These are phyloP conservation scores for Lepus europaeus DNA, from an alignment of 2,113 vertebrate species.

Conservation along the genomic window DNA sequence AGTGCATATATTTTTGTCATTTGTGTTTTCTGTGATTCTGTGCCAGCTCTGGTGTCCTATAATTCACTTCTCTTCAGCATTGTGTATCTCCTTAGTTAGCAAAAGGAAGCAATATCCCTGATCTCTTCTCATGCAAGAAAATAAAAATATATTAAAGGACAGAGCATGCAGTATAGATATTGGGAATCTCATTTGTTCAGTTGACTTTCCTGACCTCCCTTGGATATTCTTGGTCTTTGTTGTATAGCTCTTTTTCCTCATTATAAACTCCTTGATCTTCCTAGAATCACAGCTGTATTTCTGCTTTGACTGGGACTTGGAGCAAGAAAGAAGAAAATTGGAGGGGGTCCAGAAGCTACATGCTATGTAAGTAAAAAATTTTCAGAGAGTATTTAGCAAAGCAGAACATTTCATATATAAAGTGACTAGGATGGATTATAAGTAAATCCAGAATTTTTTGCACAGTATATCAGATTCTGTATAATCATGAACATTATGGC, in stretches of 20 bases:
- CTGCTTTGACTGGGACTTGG: not conserved
- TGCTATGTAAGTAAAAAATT: no score
- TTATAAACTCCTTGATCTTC: conserved; percentile 28
- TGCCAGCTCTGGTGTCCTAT: conserved; percentile 2
- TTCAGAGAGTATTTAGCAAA: no score
- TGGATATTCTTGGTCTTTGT: no score
- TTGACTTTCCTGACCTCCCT: not conserved
- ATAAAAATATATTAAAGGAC: conserved; percentile 3
- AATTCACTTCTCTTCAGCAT: not conserved
- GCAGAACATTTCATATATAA: not conserved
- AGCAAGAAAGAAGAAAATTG: no score
- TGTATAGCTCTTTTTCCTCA: not conserved
- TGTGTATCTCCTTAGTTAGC: conserved; percentile 5
- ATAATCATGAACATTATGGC: not conserved
- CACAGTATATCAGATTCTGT: not conserved
- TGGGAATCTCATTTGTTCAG: not conserved
- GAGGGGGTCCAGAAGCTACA: no score
- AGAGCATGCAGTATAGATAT: not conserved
- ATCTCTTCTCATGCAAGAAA: conserved; percentile 49
- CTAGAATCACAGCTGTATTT: not conserved
- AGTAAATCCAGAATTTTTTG: not conserved
- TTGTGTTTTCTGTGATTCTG: conserved; percentile 31
- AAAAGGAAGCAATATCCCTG: not conserved
- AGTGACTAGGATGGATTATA: not conserved
- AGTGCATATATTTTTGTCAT: not conserved